phyloP scores from a whole-genome alignment of 2,797 vertebrate genomes.

The Tadarida brasiliensis region DNA sequence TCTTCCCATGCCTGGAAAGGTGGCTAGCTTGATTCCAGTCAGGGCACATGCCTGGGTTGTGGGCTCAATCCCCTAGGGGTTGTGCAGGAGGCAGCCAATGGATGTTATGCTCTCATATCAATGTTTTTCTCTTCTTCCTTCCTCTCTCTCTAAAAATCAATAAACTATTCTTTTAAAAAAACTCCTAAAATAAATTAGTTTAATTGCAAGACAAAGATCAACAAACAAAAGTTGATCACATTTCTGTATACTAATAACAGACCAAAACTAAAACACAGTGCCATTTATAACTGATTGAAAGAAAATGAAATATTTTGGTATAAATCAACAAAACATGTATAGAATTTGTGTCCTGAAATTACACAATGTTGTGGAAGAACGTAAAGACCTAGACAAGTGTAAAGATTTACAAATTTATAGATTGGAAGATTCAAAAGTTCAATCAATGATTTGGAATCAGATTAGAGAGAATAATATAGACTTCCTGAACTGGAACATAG shows the following conservation, averaged over 20 bases:
- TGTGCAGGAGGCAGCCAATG: too few relatives aligned
- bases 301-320: background rate
- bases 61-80: too few relatives aligned
- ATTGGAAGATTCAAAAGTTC: background rate
- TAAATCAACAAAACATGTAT: background rate
- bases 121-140: too few relatives aligned
- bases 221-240: background rate
- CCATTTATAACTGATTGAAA: background rate
- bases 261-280: background rate
- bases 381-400: slow-evolving; percentile 3
- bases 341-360: slow-evolving; percentile 18
- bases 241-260: background rate
- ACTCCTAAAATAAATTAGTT: background rate
- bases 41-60: too few relatives aligned
- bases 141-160: too few relatives aligned
- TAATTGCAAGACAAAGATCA: background rate
- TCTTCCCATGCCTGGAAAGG: too few relatives aligned
- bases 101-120: too few relatives aligned
- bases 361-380: background rate
- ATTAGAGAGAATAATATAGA: background rate
- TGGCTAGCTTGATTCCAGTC: too few relatives aligned
- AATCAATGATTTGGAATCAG: background rate
- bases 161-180: too few relatives aligned
- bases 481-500: background rate
- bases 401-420: background rate